Base-by-base conservation (phyloP, 2,797 vertebrate species). In the Crenichthys baileyi region DNA sequence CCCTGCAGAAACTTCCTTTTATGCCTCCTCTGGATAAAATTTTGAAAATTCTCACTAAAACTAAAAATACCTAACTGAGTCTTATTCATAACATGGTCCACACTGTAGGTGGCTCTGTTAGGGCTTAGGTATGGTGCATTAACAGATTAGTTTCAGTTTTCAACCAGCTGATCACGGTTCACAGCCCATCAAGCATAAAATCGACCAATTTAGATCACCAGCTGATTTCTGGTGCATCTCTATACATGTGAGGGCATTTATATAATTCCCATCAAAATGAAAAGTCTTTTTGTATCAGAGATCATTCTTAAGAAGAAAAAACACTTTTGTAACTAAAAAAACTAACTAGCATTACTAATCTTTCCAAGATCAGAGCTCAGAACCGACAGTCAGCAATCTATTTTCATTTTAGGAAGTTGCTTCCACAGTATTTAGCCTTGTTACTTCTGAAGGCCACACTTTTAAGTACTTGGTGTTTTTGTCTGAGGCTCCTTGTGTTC, bases 381-480 rank as follows among this genome's bases (percentile, higher is more conserved):
- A 24, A 58, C 44, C 36, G 24, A 44, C 50, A 39, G 44, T 39
- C 53, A 51, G 44, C 56, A 29, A 16, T 53, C n/a, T 7, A 5
- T 46, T 48, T 2, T 76, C 61, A 55, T 82, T 80, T 88, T 70
- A 70, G 29, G 51, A 82, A 56, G 29, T 39, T 22, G 2, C 73
- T 82, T 81, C 55, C 29, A 24, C 41, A 9, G 61, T 22, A 0
- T 8, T 72, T 24, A 63, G 2, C 3, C 41, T 53, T 48, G 56
- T n/a, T 41, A 18, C 26, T 26, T 50, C 50, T 48, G 8, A 70
- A 74, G 72, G 50, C 53, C 44, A 20, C n/a, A 58, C 16, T 78
- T 74, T 63, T 8, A 81, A 80, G 73, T 12, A 81, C 70, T 50
- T 29, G 26, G 74, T 70, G 61, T 36, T 73, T 83, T 77, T 85